phyloP scores from a whole-genome alignment of 2,888 invertebrate genomes.

The Zaprionus lineosus region DNA sequence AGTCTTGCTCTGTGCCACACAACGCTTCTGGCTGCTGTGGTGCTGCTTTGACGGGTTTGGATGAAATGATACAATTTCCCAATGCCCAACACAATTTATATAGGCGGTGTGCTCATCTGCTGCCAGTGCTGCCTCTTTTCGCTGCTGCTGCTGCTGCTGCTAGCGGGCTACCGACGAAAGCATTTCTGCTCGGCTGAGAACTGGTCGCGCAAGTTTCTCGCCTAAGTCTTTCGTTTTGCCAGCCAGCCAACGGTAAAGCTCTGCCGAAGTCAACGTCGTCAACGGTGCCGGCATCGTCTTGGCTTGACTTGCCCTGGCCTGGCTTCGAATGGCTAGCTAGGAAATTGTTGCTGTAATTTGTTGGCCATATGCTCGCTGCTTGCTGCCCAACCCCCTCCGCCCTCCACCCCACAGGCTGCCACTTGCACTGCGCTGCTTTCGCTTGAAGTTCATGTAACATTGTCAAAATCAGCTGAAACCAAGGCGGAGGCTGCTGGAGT shows the following conservation, averaged over 20 bases:
- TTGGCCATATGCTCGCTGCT: constrained; percentile 53
- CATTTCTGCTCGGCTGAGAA: constrained; percentile 56
- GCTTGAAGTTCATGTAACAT: constrained; percentile 82
- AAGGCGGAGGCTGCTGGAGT: background rate
- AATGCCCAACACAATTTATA: constrained; percentile 83
- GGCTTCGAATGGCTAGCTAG: constrained; percentile 63
- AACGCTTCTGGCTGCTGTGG: constrained; percentile 77
- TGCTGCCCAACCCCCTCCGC: constrained; percentile 7
- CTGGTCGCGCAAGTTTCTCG: constrained; percentile 76
- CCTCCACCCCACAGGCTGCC: no score
- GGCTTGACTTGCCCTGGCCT: constrained; percentile 7
- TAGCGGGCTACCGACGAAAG: constrained; percentile 54
- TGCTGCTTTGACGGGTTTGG: constrained; percentile 83
- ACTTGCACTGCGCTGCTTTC: constrained; percentile 67
- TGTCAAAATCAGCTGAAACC: constrained; percentile 71
- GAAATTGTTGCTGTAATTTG: constrained; percentile 71
- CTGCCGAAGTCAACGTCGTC: constrained; percentile 12
- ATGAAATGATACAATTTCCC: constrained; percentile 84
- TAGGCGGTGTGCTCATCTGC: constrained; percentile 81
- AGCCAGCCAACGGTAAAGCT: constrained; percentile 60
- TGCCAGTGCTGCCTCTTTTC: constrained; percentile 38
- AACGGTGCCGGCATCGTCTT: constrained; percentile 24
- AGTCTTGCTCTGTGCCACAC: constrained; percentile 63
- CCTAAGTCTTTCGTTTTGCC: constrained; percentile 79
- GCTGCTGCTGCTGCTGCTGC: constrained; percentile 33